Conservation (phyloP, 2,797 vertebrate genomes). For the Xyrichtys novacula region DNA sequence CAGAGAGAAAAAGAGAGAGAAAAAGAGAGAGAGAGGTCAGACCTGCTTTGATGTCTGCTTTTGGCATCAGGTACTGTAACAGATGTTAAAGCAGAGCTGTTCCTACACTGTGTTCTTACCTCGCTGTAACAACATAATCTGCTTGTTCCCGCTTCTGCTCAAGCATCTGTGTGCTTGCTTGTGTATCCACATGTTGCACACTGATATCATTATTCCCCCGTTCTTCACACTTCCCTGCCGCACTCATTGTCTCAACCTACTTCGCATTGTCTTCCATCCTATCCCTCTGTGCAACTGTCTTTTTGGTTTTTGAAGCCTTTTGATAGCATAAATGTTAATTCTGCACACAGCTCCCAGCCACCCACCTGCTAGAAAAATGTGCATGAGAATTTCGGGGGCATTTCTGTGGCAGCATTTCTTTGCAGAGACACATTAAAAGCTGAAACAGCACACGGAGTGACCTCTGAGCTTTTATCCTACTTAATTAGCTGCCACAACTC, state of each 20-base stretch:
- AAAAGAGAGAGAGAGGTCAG: conserved; percentile 10
- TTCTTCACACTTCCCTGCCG: conserved; percentile 28
- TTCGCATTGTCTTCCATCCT: conserved; percentile 33
- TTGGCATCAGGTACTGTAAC: conserved; percentile 7
- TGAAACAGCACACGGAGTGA: conserved; percentile 14
- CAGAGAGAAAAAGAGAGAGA: conserved; percentile 4
- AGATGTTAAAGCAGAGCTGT: conserved; percentile 17
- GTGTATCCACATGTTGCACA: conserved; percentile 38
- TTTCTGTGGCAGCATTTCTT: conserved; percentile 22
- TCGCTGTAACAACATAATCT: conserved; percentile 25
- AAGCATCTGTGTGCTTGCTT: conserved; percentile 31
- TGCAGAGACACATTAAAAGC: conserved; percentile 3
- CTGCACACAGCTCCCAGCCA: conserved; percentile 38
- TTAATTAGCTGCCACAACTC: conserved; percentile 45
- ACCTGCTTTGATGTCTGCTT: background rate
- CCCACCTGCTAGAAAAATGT: conserved; percentile 46
- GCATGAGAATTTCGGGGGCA: conserved; percentile 38
- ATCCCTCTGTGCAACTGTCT: conserved; percentile 43
- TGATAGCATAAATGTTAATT: conserved; percentile 56
- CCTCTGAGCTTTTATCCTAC: conserved; percentile 34
- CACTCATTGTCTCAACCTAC: conserved; percentile 25
- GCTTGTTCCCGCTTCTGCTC: conserved; percentile 23
- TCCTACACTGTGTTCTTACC: background rate
- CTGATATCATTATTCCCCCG: conserved; percentile 37
- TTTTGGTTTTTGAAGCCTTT: conserved; percentile 58